Evolutionary conservation across 1,140 invertebrate species (phyloP).

Genomic region (Coelopa frigida): DNA sequence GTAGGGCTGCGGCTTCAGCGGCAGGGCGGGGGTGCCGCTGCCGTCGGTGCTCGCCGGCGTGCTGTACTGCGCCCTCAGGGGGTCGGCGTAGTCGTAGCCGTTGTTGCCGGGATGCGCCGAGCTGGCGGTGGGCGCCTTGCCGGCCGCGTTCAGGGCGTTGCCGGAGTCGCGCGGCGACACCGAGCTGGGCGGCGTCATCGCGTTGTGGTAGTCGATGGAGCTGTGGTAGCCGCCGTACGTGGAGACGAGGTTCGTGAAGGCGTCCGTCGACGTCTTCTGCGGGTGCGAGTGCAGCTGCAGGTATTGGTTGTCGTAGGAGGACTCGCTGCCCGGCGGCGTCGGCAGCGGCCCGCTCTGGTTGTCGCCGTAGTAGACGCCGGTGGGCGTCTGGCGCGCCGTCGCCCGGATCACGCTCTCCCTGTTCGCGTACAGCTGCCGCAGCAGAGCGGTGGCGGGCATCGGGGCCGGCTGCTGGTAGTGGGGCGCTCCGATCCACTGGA

Average conservation of each 20-base stretch:
- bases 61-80: conserved; percentile 36
- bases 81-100: conserved; percentile 40
- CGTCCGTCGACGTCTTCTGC: conserved; percentile 47
- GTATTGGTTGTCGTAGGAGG: conserved; percentile 68
- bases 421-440: conserved; percentile 86
- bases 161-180: conserved; percentile 76
- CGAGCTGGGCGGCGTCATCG: conserved; percentile 91
- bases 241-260: conserved; percentile 54
- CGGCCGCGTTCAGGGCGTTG: conserved; percentile 55
- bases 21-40: conserved; percentile 63
- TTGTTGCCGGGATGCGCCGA: conserved; percentile 44
- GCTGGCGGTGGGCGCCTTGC: conserved; percentile 46
- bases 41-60: conserved; percentile 39
- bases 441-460: conserved; percentile 72
- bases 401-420: conserved; percentile 89
- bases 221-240: conserved; percentile 57
- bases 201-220: conserved; percentile 74
- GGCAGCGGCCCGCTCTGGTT: conserved; percentile 66
- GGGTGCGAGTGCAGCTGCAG: conserved; percentile 54
- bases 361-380: conserved; percentile 45
- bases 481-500: conserved; percentile 87
- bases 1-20: conserved; percentile 85
- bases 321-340: conserved; percentile 78
- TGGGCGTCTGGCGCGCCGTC: conserved; percentile 44
- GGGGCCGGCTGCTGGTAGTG: conserved; percentile 61